These are phyloP conservation scores for Meghimatium bilineatum DNA, from an alignment of 2,888 invertebrate species.

Conservation along the genomic window DNA sequence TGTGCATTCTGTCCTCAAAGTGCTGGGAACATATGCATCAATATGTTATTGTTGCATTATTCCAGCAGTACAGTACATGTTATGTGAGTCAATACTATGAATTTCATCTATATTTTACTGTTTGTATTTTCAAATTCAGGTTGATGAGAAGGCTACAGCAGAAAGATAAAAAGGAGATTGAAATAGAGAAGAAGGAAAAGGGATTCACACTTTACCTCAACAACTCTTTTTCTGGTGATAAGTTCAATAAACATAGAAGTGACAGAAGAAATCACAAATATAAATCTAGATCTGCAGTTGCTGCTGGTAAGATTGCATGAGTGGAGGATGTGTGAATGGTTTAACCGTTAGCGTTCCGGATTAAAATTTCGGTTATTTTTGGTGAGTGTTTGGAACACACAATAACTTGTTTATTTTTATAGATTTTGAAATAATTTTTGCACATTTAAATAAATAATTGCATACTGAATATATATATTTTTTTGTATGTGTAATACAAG, in stretches of 20 bases:
- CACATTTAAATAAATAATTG: no score
- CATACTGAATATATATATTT: no score
- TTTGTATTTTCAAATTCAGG: constrained; percentile 55
- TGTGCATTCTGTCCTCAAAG: no score
- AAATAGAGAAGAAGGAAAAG: constrained; percentile 74
- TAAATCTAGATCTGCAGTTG: constrained; percentile 25
- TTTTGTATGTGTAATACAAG: no score
- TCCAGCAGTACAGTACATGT: neutral
- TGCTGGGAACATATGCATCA: no score
- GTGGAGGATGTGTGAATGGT: neutral
- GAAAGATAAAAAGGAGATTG: constrained; percentile 70
- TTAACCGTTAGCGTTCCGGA: neutral
- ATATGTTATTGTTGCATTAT: neutral
- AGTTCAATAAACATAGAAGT: neutral
- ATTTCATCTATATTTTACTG: no score
- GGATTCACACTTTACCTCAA: constrained; percentile 77
- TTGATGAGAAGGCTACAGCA: constrained; percentile 68
- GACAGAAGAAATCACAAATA: constrained; percentile 31
- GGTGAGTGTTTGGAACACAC: no score
- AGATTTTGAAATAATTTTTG: no score
- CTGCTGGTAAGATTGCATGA: constrained; percentile 16
- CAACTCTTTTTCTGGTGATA: constrained; percentile 56
- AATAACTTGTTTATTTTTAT: no score
- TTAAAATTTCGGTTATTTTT: no score
- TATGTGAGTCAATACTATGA: neutral